Evolutionary conservation across 1,140 invertebrate species (phyloP).

Genomic region (Mactra quadrangularis): DNA sequence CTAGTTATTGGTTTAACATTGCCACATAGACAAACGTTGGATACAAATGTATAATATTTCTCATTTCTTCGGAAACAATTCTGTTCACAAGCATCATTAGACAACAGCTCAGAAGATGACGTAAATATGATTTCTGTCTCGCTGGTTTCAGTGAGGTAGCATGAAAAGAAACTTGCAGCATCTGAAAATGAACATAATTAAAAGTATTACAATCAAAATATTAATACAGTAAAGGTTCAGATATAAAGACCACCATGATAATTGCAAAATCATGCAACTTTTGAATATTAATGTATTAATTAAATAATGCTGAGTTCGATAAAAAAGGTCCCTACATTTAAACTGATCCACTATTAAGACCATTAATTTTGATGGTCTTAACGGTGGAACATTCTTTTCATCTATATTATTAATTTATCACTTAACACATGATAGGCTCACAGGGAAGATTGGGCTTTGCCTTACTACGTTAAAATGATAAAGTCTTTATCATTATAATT

Average conservation of each 20-base stretch:
- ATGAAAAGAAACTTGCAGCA: conserved; percentile 33
- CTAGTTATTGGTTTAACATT: not conserved
- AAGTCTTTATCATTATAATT: no score
- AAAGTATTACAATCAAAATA: not conserved
- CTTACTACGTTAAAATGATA: no score
- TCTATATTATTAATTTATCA: no score
- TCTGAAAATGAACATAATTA: conserved; percentile 29
- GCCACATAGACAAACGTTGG: conserved; percentile 34
- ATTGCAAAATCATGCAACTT: not conserved
- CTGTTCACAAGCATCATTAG: not conserved
- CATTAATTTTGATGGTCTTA: no score
- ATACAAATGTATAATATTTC: conserved; percentile 13
- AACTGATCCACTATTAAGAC: not conserved
- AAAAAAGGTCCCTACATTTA: not conserved
- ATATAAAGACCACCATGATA: no score
- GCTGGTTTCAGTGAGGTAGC: not conserved
- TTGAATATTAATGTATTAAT: not conserved
- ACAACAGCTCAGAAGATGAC: not conserved
- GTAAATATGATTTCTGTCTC: not conserved
- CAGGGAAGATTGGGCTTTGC: no score
- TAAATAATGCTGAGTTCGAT: not conserved
- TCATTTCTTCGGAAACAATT: conserved; percentile 23
- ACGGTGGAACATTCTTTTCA: not conserved
- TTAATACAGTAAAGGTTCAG: no score
- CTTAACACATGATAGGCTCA: no score